Percentiles rank a stretch among this genome's conserved stretches.
Evolutionary conservation across 2,797 vertebrate genomes (phyloP).

Genomic region (Pseudopleuronectes americanus): DNA sequence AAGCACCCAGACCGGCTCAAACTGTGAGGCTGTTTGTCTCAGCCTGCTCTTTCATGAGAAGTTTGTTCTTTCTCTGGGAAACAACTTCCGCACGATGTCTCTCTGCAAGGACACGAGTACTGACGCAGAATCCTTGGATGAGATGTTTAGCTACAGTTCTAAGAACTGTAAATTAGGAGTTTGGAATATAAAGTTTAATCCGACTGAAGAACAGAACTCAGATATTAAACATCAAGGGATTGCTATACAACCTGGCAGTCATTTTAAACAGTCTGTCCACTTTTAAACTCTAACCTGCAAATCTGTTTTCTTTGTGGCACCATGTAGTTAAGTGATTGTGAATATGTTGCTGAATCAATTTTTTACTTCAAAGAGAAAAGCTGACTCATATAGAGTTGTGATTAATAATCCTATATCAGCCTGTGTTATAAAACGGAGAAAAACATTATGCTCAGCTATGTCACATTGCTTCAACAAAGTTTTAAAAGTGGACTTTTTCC

Average conservation of each 20-base stretch:
- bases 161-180: neutral
- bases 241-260: slow-evolving; percentile 1
- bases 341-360: neutral
- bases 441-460: no score
- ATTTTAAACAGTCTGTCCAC: neutral
- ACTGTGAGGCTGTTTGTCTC: slow-evolving; percentile 8
- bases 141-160: slow-evolving; percentile 14
- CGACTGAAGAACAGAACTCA: neutral
- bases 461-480: no score
- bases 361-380: slow-evolving; percentile 3
- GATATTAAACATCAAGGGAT: slow-evolving; percentile 3
- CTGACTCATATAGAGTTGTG: neutral
- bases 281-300: slow-evolving; percentile 18
- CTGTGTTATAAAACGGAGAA: no score
- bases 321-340: neutral
- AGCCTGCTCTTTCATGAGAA: slow-evolving; percentile 26
- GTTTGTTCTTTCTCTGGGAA: slow-evolving; percentile 26
- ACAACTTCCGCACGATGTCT: neutral
- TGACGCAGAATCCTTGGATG: slow-evolving; percentile 11
- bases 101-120: neutral
- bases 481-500: no score
- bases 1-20: slow-evolving; percentile 2
- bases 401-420: no score
- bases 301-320: neutral
- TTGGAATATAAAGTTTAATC: slow-evolving; percentile 20